Percentiles rank a stretch among this genome's conserved stretches.
phyloP scores from a whole-genome alignment of 2,888 invertebrate genomes.

The Melanostoma scalare region DNA sequence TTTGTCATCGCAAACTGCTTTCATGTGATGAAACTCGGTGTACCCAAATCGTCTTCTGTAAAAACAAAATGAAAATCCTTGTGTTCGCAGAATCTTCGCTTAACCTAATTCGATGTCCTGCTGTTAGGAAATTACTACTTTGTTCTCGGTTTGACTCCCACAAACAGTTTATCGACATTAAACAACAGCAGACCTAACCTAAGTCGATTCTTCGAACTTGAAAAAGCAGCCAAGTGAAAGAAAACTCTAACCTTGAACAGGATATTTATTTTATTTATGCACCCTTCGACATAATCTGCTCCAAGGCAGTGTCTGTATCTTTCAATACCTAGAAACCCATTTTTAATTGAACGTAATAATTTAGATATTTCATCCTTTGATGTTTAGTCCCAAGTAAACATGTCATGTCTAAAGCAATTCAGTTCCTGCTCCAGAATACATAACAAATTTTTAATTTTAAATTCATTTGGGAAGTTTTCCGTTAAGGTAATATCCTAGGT shows the following conservation, averaged over 20 bases:
- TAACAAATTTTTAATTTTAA: not conserved
- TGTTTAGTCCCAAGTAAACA: not conserved
- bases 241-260: too few relatives aligned
- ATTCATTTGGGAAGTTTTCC: not conserved
- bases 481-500: not conserved
- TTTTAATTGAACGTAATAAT: not conserved
- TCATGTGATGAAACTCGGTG: slow-evolving; percentile 8
- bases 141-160: too few relatives aligned
- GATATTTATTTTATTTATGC: too few relatives aligned
- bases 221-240: too few relatives aligned
- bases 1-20: slow-evolving; percentile 5
- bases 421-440: not conserved
- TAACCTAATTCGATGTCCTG: not conserved
- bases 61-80: not conserved
- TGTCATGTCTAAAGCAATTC: not conserved
- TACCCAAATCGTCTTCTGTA: not conserved
- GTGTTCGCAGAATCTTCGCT: not conserved
- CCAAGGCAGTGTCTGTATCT: too few relatives aligned
- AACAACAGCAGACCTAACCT: too few relatives aligned
- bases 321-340: not conserved
- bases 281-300: too few relatives aligned
- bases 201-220: too few relatives aligned
- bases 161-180: too few relatives aligned
- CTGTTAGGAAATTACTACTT: not conserved
- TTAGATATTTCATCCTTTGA: not conserved